Evolutionary conservation across 2,797 vertebrate species (phyloP), one percentile per base, ranked within the genome.

Genomic region (Triplophysa yarkandensis): DNA sequence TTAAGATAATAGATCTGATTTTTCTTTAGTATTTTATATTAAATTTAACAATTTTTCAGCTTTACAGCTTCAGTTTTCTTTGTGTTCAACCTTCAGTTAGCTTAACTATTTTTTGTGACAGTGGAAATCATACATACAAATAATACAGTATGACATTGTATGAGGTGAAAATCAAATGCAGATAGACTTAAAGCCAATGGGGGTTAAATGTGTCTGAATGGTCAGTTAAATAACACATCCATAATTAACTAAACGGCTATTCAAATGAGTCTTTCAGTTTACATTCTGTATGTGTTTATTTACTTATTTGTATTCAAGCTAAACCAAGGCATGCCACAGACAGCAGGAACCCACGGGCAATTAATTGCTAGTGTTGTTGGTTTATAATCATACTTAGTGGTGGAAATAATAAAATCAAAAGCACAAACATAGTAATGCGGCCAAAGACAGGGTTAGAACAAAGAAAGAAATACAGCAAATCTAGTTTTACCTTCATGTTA

Each of bases 241-340:
- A 67, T 80, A 80, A 84, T 79, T 81, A 74, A 52, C 66, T 77
- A 58, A 85, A 80, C 80, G 73, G 74, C 77, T 85, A 74, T 30
- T 79, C 76, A 64, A 77, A 68, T 60, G 77, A 66, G 69, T 44
- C 68, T 74, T 77, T 76, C 65, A 71, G 75, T 72, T 55, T 34
- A 50, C 61, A 67, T 67, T 60, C 66, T 41, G 39, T 71, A 54
- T 76, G 57, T 61, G 55, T 32, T 79, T 68, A 70, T 73, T 71
- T 71, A 73, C 68, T 36, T 78, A 68, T 68, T 72, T 34, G 44
- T 66, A 39, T 66, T 30, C 43, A 50, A 61, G 32, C 77, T 74
- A 61, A 71, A 74, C 54, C 68, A 44, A 54, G 48, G 54, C 67
- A 39, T 64, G 55, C 36, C 52, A 71, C 28, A 58, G 39, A 77